Evolutionary conservation across 2,113 vertebrate genomes (phyloP).

Genomic region (Sorex fumeus): DNA sequence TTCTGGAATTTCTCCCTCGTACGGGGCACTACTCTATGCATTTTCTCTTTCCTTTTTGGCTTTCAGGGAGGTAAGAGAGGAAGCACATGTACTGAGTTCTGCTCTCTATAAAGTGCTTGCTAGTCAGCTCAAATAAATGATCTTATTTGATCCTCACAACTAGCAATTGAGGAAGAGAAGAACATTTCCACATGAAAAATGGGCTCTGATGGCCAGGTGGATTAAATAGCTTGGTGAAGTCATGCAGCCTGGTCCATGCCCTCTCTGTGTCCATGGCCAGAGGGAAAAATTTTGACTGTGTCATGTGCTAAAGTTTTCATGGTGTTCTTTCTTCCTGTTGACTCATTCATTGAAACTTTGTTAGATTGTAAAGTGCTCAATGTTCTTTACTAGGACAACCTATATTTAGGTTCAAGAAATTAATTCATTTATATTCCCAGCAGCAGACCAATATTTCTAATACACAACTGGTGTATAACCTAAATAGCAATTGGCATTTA

Average conservation of each 20-base stretch:
- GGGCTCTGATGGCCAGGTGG: neutral
- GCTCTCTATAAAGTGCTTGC: neutral
- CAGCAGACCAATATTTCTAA: neutral
- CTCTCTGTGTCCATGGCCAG: neutral
- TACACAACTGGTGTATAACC: neutral
- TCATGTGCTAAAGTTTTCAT: neutral
- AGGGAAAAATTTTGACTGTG: neutral
- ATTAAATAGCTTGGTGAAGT: neutral
- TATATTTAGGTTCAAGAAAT: neutral
- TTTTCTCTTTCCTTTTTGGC: constrained; percentile 17
- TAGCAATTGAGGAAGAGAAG: neutral
- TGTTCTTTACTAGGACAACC: neutral
- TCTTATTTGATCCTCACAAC: neutral
- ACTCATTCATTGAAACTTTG: neutral
- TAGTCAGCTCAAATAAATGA: neutral
- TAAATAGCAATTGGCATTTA: neutral
- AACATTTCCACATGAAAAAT: neutral
- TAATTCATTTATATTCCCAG: neutral
- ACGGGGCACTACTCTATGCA: neutral
- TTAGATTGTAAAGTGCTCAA: neutral
- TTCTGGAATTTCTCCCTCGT: neutral
- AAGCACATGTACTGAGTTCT: neutral
- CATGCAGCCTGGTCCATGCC: neutral
- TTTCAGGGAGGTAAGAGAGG: neutral
- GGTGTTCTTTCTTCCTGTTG: neutral